These are phyloP conservation scores for Sesia bembeciformis DNA, from an alignment of 2,888 invertebrate genomes.

Conservation along the genomic window DNA sequence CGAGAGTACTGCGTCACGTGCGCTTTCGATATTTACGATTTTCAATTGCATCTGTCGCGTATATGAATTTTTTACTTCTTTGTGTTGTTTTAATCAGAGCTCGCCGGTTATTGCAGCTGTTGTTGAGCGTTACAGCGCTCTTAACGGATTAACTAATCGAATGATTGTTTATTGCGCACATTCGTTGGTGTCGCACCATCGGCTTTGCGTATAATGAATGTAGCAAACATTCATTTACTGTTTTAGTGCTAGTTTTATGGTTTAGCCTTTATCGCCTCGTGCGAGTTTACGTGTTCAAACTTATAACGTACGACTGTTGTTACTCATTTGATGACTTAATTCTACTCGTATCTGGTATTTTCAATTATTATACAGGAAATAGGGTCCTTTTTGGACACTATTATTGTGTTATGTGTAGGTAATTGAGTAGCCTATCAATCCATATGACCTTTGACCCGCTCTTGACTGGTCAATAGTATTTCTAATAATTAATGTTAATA, in stretches of 20 bases:
- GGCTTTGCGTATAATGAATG: conserved; percentile 55
- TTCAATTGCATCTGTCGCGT: conserved; percentile 54
- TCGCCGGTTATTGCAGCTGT: conserved; percentile 26
- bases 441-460: no score
- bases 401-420: no score
- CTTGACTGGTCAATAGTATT: no score
- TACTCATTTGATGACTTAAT: conserved; percentile 21
- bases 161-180: conserved; percentile 50
- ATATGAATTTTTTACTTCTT: conserved; percentile 21
- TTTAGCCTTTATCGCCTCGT: conserved; percentile 51
- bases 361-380: no score
- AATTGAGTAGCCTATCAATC: no score
- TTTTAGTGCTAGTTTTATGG: conserved; percentile 60
- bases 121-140: conserved; percentile 32
- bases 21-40: conserved; percentile 58
- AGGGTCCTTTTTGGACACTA: no score
- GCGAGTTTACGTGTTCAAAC: conserved; percentile 55
- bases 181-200: conserved; percentile 40
- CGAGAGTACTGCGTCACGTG: conserved; percentile 50
- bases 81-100: conserved; percentile 42
- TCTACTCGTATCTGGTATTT: no score
- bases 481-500: no score
- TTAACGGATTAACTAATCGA: conserved; percentile 54
- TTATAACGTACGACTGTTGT: conserved; percentile 33
- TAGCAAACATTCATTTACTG: conserved; percentile 60